Base-by-base conservation (phyloP, 2,113 vertebrate species). In the Callaeas wilsoni region DNA sequence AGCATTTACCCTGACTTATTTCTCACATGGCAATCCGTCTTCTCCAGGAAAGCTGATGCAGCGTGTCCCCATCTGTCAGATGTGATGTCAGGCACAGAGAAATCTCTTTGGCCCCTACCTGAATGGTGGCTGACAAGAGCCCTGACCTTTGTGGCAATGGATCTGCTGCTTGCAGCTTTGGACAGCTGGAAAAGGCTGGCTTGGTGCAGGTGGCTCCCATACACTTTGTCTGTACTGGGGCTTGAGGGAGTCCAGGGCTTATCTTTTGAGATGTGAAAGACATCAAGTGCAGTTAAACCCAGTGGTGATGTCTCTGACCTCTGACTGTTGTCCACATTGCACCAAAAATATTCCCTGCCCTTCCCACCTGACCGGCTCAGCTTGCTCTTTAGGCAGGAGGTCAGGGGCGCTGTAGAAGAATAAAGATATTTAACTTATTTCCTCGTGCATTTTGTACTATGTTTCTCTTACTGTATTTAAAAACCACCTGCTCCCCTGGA, bases 61-160 rank as follows among this genome's bases (percentile, higher is more conserved):
- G 65, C 50, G 53, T 77, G 49, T 56, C 39, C 46, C 62, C 56
- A 67, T 35, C 1, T 60, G 27, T 50, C 22, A 77, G 63, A 60
- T 33, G 12, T 37, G 33, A 60, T 69, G 23, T 77, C 74, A 62
- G 55, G 47, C 10, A 53, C 39, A 53, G 29, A 87, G 22, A 62
- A 53, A 4, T 44, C 39, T 64, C 33, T 75, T 37, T 62, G 52
- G 6, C 3, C 39, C 39, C 9, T 96, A 93, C 97, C 97, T 97
- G 96, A 20, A 12, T n/a, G 92, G 64, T 93, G 69, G 55, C 59
- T 6, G 53, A 63, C 41, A 33, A 94, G 84, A 73, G 87, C 87
- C 39, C 96, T 98, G 57, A 65, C 52, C 79, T 94, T 96, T 16
- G 96, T 30, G 3, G 90, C 84, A 12, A 78, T 27, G 37, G 94